Base-by-base conservation (phyloP, 2,797 vertebrate genomes). In the Danio aesculapii region DNA sequence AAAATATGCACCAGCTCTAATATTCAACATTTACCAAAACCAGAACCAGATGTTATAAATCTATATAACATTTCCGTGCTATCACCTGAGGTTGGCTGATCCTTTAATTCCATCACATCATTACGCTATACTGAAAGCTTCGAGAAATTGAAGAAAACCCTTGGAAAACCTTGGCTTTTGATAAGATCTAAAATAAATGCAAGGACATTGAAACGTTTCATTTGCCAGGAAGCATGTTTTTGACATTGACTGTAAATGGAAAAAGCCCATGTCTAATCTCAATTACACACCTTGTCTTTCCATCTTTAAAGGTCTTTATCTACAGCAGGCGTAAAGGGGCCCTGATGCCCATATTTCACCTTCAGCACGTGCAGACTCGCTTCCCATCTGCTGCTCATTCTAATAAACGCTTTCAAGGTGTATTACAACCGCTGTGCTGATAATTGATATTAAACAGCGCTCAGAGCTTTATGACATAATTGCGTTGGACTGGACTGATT, bases 271-370 rank as follows among this genome's bases (percentile, higher is more conserved):
- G 84, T 83, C 81, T 81, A 92, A 92, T 89, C 62, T 50, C 85
- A 87, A 90, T 91, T 91, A 86, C 89, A 92, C 89, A 91, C 84
- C 80, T 87, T 91, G 88, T 88, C 86, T 84, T 83, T 66, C 87
- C 87, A 83, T 82, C 70, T 72, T 66, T 81, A 80, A 70, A 88
- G 0, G 79, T 90, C 86, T 91, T 90, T 88, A 90, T 90, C 74
- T 78, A 77, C 71, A 85, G 77, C 84, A 88, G 88, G 66, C 72
- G 73, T 82, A 73, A 71, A 90, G 81, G 74, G 87, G 79, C 85
- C 87, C 87, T 64, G 72, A 84, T 81, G 85, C 80, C 84, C 75
- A 86, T 87, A 86, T 83, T 90, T 88, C 89, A 66, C 75, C 78
- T 13, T 67, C 79, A 77, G 81, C 81, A n/a, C 53, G 46, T 74